Base-by-base conservation (phyloP, 2,113 vertebrate genomes). In the Narcine bancroftii region DNA sequence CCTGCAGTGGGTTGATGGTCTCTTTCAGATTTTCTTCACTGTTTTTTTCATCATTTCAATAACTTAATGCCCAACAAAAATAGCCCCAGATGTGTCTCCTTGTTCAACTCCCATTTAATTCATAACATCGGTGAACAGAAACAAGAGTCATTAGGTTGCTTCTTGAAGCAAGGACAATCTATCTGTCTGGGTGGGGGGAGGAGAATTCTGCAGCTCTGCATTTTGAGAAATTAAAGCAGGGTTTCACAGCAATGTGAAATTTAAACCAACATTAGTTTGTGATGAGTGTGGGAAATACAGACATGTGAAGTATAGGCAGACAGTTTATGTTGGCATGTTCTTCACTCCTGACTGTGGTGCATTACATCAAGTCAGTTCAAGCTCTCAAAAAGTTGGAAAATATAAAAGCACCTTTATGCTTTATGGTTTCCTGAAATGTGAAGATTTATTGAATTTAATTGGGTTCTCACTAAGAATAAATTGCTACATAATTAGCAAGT, bases 311-410 rank as follows among this genome's bases (percentile, higher is more conserved):
- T 91, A 71, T 39, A 91, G 71, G 89, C 89, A 91, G 94, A 93
- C 94, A 93, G 94, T 95, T 95, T 95, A 93, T 94, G 93, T 95
- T 95, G 95, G 94, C 94, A 93, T 92, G 89, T 93, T 92, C 21
- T 71, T 45, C 89, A 69, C 63, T 69, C 9, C 39, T 91, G 42
- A 91, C 63, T 39, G 29, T 91, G 89, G 89, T 91, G 39, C 89
- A 69, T 91, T 91, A 47, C 63, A 91, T 71, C 89, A 71, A 91
- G 71, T 91, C 89, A 91, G 45, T 29, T 91, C 63, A 91, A 69
- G 89, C 63, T 71, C 89, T 66, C 65, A 69, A 66, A 91, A 45
- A 91, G 89, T 71, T 91, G 95, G 93, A 94, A 94, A 94, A 94
- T 94, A 91, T 65, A 91, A 91, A 91, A 69, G 39, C 93, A 87